Base-by-base conservation (phyloP, 2,113 vertebrate genomes). In the Limanda limanda region DNA sequence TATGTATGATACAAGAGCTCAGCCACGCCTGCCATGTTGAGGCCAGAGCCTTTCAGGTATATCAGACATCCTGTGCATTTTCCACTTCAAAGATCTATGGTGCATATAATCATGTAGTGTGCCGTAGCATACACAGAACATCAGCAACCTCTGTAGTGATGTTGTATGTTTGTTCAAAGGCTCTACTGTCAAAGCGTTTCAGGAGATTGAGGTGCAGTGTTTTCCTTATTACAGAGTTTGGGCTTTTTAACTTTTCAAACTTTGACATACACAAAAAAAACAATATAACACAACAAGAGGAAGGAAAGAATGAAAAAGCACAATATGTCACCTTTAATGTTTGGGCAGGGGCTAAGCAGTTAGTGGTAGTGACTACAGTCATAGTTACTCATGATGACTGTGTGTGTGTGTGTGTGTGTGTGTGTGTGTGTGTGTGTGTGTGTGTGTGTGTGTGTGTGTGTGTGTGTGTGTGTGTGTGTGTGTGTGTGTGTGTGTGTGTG, bases 1-100 rank as follows among this genome's bases (percentile, higher is more conserved):
- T 83, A 88, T 64, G 83, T 76, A 87, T 86, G 90, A 93, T 91
- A 91, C 85, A 73, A 87, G 86, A 84, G 81, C 85, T 89, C 81
- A 68, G 68, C 71, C 57, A 80, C 21, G 27, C 56, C 25, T 68
- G 48, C 37, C 68, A 87, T 18, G 56, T 62, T 18, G 71, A 87
- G 63, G 74, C 69, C 56, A 57, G 51, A 54, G 21, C 74, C 74
- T 68, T 61, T 78, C 76, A 77, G 54, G n/a, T 71, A 40, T 65
- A 81, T 67, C 76, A 58, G 27, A 82, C 69, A 72, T 9, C 57
- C 40, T 20, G 18, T 61, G 18, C 47, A 35, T 63, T 51, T 81
- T 57, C 42, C 35, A 23, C 75, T 66, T 77, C 63, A 8, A 17
- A 63, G 59, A 78, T 47, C 37, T 42, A 47, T 21, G 62, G 21